A percentile compares a stretch with the other conserved stretches of the same genome.
Conservation (phyloP, 2,888 invertebrate species). For the Drosophila engyochracea region DNA sequence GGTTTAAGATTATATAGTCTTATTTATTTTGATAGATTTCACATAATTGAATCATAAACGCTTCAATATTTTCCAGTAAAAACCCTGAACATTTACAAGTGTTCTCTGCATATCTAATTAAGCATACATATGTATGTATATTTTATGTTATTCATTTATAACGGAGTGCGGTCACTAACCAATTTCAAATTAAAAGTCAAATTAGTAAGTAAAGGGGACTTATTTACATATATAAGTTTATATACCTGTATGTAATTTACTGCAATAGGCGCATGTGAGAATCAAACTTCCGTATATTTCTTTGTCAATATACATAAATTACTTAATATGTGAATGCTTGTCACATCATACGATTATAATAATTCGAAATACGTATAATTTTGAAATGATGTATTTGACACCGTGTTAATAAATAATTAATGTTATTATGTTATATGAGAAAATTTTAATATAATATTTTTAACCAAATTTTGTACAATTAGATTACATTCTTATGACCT, state of each 20-base stretch:
- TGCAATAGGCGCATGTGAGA: neutral
- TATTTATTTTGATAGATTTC: neutral
- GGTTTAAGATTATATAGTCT: neutral
- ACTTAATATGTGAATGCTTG: neutral
- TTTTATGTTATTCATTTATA: neutral
- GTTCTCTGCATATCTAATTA: neutral
- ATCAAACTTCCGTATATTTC: neutral
- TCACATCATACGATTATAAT: neutral
- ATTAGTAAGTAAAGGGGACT: slow-evolving; percentile 1
- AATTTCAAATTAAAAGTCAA: neutral
- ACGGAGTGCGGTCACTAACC: neutral
- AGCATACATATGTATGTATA: neutral
- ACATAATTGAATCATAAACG: neutral
- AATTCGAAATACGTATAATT: slow-evolving; percentile 1
- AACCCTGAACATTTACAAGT: neutral
- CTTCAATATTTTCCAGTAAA: neutral
- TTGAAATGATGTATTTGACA: neutral
- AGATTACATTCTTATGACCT: neutral
- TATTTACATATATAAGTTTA: slow-evolving; percentile 7
- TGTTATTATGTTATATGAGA: neutral
- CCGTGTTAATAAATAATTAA: neutral
- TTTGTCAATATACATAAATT: neutral
- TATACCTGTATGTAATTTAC: neutral
- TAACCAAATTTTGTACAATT: neutral
- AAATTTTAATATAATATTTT: neutral